These are phyloP conservation scores for Heliconius nattereri DNA, from an alignment of 1,140 invertebrate species.

Conservation along the genomic window DNA sequence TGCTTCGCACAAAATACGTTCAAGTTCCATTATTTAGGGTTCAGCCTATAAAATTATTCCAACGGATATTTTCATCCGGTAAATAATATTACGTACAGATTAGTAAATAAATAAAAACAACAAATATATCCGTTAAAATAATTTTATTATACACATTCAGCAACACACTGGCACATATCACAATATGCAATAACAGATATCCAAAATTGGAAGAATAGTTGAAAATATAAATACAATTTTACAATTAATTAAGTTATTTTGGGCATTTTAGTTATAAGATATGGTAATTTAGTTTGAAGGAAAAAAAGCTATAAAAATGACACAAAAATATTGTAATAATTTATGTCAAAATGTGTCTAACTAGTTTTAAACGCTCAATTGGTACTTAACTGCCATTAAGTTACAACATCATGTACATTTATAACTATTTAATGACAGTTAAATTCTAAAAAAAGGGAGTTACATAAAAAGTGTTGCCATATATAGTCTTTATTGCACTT, in stretches of 20 bases:
- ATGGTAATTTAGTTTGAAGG: neutral
- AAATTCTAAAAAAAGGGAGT: no score
- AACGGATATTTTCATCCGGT: conserved; percentile 12
- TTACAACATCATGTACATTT: no score
- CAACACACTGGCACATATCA: conserved; percentile 21
- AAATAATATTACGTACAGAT: neutral
- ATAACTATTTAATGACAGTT: no score
- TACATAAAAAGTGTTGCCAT: no score
- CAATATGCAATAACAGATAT: conserved; percentile 16
- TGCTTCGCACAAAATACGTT: no score
- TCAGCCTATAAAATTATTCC: conserved; percentile 24
- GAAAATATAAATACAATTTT: conserved; percentile 1
- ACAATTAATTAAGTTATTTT: neutral
- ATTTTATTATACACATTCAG: conserved; percentile 34
- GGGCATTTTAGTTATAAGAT: neutral
- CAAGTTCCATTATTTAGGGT: neutral
- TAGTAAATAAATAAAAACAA: conserved; percentile 21
- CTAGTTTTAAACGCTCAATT: no score
- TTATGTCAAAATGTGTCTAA: no score
- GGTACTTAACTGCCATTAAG: no score
- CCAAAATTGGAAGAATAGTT: conserved; percentile 6
- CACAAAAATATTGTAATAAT: no score
- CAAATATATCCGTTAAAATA: conserved; percentile 34
- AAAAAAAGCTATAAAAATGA: neutral
- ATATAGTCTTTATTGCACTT: no score